Evolutionary conservation across 2,113 vertebrate species (phyloP), one percentile per base, ranked within the genome.

Genomic region (Dolichotis patagonum): DNA sequence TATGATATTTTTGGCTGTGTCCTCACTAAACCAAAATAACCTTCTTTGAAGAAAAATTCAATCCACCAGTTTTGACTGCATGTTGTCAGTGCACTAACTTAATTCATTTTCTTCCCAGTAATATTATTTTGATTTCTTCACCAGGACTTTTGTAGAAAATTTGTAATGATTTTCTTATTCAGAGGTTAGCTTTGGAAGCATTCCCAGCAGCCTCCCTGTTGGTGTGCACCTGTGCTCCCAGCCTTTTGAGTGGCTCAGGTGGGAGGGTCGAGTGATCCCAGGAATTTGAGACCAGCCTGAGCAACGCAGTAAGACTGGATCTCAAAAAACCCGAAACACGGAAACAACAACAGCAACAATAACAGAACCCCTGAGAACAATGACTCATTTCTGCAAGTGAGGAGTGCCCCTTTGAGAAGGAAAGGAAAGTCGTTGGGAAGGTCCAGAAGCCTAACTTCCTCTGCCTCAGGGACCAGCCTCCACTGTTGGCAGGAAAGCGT

Each of bases 21-120:
- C 54, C 93, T 80, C 71, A 81, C 65, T 82, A 96, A 95, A 41
- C 62, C 77, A 77, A 88, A 94, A 87, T 85, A 83, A 49, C 6
- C 17, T 35, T 22, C 49, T 86, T 71, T 78, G 60, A 62, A 77
- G 58, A 56, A 91, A 65, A 88, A 92, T 58, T 43, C 26, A 94
- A 28, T 30, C 38, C 73, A 30, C 22, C 52, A 87, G 19, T 52
- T 95, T 96, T 90, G 8, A 83, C 4, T 67, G 54, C 24, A 56
- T 82, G 4, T 87, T 94, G 49, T 81, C 46, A 93, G 60, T 87
- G 96, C 86, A 73, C 12, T 85, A 41, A 65, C 86, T 73, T 87
- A 75, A 94, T 91, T 92, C 22, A 20, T 81, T 90, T 83, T 88
- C 69, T 41, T 88, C 19, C 20, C 17, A 85, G 3, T 43, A 81